These are phyloP conservation scores for Riparia riparia DNA, from an alignment of 2,113 vertebrate species.

Conservation along the genomic window DNA sequence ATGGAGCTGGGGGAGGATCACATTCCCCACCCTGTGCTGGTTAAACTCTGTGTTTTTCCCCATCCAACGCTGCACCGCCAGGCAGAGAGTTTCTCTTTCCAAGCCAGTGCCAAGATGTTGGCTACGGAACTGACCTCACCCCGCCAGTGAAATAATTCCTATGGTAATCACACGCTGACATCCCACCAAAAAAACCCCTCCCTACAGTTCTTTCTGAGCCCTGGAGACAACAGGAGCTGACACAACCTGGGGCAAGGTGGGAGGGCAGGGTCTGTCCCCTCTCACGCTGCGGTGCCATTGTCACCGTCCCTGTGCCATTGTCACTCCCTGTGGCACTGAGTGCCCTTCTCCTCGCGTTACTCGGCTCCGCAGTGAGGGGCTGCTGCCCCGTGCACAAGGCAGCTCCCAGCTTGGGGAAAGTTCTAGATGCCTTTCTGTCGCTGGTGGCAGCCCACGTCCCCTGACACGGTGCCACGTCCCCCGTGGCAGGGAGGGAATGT, in stretches of 20 bases:
- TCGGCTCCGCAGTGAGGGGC: background rate
- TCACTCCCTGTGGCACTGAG: accelerated
- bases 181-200: background rate
- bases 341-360: background rate
- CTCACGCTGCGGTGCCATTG: background rate
- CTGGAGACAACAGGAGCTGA: background rate
- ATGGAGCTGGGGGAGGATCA: background rate
- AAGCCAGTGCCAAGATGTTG: background rate
- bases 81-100: background rate
- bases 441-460: background rate
- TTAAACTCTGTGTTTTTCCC: background rate
- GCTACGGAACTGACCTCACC: accelerated
- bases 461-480: background rate
- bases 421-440: background rate
- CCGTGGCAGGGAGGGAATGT: background rate
- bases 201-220: accelerated
- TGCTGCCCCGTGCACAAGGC: accelerated
- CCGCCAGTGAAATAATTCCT: background rate
- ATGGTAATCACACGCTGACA: accelerated
- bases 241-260: background rate
- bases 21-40: accelerated
- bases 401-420: background rate
- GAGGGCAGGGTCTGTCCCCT: background rate
- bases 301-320: accelerated
- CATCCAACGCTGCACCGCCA: background rate